phyloP scores from a whole-genome alignment of 2,113 vertebrate genomes.

The Xiphorhynchus elegans region DNA sequence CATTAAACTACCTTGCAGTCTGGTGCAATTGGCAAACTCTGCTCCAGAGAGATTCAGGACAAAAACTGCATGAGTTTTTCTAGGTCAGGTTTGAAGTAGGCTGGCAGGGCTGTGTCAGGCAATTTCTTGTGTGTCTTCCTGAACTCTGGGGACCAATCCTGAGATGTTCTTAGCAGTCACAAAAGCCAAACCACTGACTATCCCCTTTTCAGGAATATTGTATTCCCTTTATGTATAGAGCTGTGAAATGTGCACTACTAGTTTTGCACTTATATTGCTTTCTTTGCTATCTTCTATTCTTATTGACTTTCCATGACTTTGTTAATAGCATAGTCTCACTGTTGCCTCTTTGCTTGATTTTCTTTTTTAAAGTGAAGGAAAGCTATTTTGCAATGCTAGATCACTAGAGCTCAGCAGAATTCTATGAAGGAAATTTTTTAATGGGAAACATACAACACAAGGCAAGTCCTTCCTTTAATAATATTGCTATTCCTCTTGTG shows the following conservation, averaged over 20 bases:
- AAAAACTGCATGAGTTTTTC: not conserved
- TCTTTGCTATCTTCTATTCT: not conserved
- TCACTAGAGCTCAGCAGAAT: not conserved
- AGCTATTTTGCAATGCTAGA: not conserved
- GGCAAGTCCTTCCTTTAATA: not conserved
- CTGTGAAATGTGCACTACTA: not conserved
- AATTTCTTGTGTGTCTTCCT: not conserved
- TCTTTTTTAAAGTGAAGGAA: not conserved
- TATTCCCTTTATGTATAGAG: not conserved
- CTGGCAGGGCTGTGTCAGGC: not conserved
- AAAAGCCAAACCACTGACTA: not conserved
- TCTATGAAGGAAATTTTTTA: not conserved
- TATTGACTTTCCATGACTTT: constrained; percentile 1
- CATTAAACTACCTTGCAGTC: constrained; percentile 3
- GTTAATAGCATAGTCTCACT: not conserved
- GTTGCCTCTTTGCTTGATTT: not conserved
- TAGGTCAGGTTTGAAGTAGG: not conserved
- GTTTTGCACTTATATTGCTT: not conserved
- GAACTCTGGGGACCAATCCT: not conserved
- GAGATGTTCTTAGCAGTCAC: not conserved
- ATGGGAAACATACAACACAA: not conserved
- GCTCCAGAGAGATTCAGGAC: not conserved
- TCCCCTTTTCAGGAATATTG: not conserved
- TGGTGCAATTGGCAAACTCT: not conserved
- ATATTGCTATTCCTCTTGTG: not conserved